Evolutionary conservation across 1,140 invertebrate genomes (phyloP).

Genomic region (Homarus americanus): DNA sequence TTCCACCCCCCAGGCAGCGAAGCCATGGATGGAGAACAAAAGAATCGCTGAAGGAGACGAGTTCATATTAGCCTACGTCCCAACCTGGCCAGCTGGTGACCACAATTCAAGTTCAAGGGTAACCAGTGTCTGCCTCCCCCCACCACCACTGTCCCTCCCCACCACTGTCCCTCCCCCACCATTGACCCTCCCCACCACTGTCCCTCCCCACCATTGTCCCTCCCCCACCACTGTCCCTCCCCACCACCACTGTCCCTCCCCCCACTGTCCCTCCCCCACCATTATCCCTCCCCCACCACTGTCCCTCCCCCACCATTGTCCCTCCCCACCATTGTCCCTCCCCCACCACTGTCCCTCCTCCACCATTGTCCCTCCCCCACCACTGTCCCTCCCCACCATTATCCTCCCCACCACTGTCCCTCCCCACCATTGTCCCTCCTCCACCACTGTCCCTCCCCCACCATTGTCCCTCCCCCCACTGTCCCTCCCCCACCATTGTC

Average conservation of each 20-base stretch:
- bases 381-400: not conserved
- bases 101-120: conserved; percentile 21
- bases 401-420: not conserved
- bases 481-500: not conserved
- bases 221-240: not conserved
- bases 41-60: not conserved
- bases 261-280: not conserved
- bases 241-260: not conserved
- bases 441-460: not conserved
- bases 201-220: not conserved
- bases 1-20: not conserved
- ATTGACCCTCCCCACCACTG: not conserved
- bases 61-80: not conserved
- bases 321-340: not conserved
- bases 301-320: not conserved
- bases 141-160: not conserved
- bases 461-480: not conserved
- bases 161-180: not conserved
- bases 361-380: not conserved
- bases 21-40: not conserved
- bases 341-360: not conserved
- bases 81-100: not conserved
- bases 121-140: not conserved
- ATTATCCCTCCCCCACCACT: not conserved
- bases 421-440: not conserved